Conservation (phyloP, 2,797 vertebrate genomes). For the Neosalanx taihuensis region DNA sequence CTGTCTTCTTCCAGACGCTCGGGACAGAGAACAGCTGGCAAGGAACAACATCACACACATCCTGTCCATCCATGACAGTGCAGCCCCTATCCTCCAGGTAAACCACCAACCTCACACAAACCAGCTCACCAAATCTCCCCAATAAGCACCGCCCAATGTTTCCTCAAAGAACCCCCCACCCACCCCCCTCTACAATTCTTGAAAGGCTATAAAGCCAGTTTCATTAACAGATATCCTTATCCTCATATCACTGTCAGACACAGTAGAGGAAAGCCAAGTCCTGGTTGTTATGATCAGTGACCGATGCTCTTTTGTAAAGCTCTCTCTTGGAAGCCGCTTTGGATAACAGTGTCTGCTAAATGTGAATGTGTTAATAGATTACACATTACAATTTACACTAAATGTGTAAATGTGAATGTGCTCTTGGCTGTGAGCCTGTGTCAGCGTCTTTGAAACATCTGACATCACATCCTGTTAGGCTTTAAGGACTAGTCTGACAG, state of each 20-base stretch:
- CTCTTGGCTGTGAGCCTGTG: neutral
- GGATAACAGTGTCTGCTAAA: too few species aligned
- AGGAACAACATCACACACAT: conserved; percentile 94
- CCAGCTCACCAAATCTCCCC: neutral
- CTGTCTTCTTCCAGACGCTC: conserved; percentile 78
- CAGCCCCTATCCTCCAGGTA: conserved; percentile 90
- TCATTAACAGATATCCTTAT: too few species aligned
- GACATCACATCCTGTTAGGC: neutral
- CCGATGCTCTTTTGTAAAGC: too few species aligned
- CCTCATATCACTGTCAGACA: too few species aligned
- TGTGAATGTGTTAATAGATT: too few species aligned
- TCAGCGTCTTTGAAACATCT: neutral
- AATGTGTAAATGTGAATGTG: too few species aligned
- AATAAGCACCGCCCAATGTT: neutral
- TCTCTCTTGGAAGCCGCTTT: too few species aligned
- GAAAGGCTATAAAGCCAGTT: neutral
- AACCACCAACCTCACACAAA: conserved; percentile 31
- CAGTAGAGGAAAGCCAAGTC: too few species aligned
- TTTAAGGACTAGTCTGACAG: conserved; percentile 46
- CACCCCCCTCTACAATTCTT: neutral
- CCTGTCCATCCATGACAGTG: conserved; percentile 87
- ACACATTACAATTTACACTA: too few species aligned
- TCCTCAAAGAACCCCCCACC: neutral
- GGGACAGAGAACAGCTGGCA: conserved; percentile 84
- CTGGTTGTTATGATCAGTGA: too few species aligned